Percentiles rank a stretch among this genome's conserved stretches.
Evolutionary conservation across 2,797 vertebrate genomes (phyloP).

Genomic region (Balearica regulorum): DNA sequence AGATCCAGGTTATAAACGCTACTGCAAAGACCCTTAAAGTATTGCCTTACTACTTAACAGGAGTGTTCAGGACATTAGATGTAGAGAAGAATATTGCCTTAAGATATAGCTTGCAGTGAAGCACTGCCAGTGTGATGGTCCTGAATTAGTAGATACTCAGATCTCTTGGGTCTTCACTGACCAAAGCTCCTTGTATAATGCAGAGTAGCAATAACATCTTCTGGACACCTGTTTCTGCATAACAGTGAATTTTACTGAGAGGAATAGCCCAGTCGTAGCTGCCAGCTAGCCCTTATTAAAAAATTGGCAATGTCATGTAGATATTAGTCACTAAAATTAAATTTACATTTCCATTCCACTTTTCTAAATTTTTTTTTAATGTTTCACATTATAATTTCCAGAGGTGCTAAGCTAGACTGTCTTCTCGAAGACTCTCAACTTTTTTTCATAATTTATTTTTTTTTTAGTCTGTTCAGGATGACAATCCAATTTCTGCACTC

Average conservation of each 20-base stretch:
- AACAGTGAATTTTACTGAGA: neutral
- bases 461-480: neutral
- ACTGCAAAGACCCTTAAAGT: neutral
- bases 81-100: neutral
- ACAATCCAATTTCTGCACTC: neutral
- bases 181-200: neutral
- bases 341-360: neutral
- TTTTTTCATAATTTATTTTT: neutral
- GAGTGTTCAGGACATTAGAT: neutral
- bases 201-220: neutral
- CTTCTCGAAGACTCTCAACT: neutral
- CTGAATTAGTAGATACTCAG: neutral
- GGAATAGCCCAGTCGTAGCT: neutral
- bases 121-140: neutral
- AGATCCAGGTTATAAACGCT: neutral
- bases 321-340: neutral
- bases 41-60: neutral
- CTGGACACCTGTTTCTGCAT: neutral
- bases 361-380: neutral
- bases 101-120: neutral
- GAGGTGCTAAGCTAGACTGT: neutral
- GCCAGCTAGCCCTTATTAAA: neutral
- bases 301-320: neutral
- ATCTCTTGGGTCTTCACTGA: neutral
- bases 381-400: neutral